These are phyloP conservation scores for Adineta ricciae DNA, from an alignment of 2,888 invertebrate genomes.

Conservation along the genomic window DNA sequence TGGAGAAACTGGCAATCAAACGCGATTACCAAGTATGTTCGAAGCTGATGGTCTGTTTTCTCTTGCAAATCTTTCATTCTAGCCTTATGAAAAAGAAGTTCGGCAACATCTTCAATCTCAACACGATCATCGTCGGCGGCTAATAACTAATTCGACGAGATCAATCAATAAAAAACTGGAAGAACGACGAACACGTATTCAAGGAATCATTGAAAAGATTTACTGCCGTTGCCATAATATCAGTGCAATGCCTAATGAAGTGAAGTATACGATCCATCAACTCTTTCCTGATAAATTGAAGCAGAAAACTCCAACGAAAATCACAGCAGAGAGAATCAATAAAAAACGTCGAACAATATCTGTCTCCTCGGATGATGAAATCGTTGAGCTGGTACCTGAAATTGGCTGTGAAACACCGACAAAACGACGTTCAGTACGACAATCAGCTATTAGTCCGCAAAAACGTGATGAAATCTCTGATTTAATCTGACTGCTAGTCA, in stretches of 20 bases:
- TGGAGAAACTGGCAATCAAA: conserved; percentile 68
- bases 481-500: not conserved
- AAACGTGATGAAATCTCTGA: not conserved
- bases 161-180: not conserved
- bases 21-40: conserved; percentile 70
- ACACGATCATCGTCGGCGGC: not conserved
- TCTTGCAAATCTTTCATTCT: not conserved
- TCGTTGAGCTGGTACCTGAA: not conserved
- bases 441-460: not conserved
- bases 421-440: not conserved
- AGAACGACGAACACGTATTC: not conserved
- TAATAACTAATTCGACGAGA: not conserved
- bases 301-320: not conserved
- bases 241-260: not conserved
- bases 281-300: not conserved
- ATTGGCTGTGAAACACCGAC: not conserved
- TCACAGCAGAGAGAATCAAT: not conserved
- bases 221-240: not conserved
- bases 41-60: no score
- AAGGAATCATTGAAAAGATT: not conserved
- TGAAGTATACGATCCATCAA: not conserved
- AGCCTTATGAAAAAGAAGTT: not conserved
- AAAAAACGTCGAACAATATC: conserved; percentile 10
- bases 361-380: not conserved
- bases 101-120: not conserved